phyloP scores from a whole-genome alignment of 2,113 vertebrate species.

The Hemibagrus wyckioides region DNA sequence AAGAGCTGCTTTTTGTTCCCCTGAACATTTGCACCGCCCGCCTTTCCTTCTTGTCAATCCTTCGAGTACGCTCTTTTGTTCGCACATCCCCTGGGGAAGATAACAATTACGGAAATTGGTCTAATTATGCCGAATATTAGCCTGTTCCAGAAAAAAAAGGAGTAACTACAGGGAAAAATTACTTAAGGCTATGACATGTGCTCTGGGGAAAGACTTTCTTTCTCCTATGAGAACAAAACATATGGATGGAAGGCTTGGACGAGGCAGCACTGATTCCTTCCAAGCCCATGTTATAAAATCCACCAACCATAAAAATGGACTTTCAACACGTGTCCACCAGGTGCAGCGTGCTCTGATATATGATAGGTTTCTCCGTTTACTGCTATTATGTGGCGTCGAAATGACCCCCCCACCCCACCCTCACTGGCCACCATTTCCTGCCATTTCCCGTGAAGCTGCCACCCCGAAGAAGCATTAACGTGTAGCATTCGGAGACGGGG shows the following conservation, averaged over 20 bases:
- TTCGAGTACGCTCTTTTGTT: not conserved
- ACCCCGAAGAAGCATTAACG: conserved; percentile 76
- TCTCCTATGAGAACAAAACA: not conserved
- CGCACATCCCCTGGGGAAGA: conserved; percentile 48
- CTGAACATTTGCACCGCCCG: not conserved
- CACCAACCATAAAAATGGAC: conserved; percentile 38
- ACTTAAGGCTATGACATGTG: conserved; percentile 32
- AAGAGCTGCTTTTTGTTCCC: conserved; percentile 22
- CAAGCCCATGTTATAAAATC: conserved; percentile 46
- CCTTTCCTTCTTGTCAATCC: conserved; percentile 17
- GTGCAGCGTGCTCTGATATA: conserved; percentile 75
- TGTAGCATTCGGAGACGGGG: conserved; percentile 56
- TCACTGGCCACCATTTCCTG: conserved; percentile 68
- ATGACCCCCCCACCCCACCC: conserved; percentile 66
- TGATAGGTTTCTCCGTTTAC: conserved; percentile 30
- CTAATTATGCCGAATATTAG: conserved; percentile 57
- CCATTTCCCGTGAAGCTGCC: conserved; percentile 76
- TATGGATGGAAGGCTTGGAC: conserved; percentile 38
- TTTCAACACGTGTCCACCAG: conserved; percentile 81
- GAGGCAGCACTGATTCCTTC: conserved; percentile 44
- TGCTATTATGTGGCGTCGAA: conserved; percentile 64
- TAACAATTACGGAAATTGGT: conserved; percentile 61
- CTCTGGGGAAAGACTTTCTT: not conserved
- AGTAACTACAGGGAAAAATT: conserved; percentile 38
- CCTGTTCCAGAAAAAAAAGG: conserved; percentile 45